Base-by-base conservation (phyloP, 2,888 invertebrate genomes). In the Antitype chi region DNA sequence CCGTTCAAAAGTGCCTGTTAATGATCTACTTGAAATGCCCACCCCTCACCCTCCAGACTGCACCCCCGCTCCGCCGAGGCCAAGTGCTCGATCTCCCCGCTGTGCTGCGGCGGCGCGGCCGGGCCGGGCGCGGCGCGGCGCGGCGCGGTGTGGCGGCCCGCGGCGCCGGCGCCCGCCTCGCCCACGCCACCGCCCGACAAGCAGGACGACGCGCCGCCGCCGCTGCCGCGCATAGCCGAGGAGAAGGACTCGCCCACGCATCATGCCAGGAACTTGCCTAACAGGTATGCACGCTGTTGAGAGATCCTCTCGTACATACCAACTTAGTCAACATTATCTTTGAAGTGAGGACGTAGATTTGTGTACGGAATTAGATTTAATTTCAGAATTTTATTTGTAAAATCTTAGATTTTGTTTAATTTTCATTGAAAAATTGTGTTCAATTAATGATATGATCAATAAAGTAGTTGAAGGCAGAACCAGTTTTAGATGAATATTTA, bases 1-100 rank as follows among this genome's bases (percentile, higher is more conserved):
- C 3, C 28, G 15, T 28, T 28, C 17, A 59, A 17, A 28, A 28
- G 17, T 59, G 8, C 8, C 28, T 59, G 20, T 17, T 17, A 49
- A 49, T 49, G 13, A 15, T 13, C 15, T 7, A 28, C 15, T 8
- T 28, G 8, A 59, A 59, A 59, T 20, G 20, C 9, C 20, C 32
- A 28, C 32, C 20, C 28, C 11, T 28, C 28, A 59, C 60, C 28
- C 28, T 25, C 20, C 49, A 84, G 84, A 73, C 67, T 99, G 64
- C 99, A 99, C 94, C 99, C 99, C 0, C 98, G 99, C 32, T 98
- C 98, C 68, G 99, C 99, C 0, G 99, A 99, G 91, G 97, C 97
- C 23, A 99, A 99, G 90, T 97, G 97, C 89, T 97, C 98, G 0
- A 99, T 99, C 87, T 99, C 99, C 0, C 99, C 99, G 0, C 94